Evolutionary conservation across 2,888 invertebrate species (phyloP).

Genomic region (Perdita meconis): DNA sequence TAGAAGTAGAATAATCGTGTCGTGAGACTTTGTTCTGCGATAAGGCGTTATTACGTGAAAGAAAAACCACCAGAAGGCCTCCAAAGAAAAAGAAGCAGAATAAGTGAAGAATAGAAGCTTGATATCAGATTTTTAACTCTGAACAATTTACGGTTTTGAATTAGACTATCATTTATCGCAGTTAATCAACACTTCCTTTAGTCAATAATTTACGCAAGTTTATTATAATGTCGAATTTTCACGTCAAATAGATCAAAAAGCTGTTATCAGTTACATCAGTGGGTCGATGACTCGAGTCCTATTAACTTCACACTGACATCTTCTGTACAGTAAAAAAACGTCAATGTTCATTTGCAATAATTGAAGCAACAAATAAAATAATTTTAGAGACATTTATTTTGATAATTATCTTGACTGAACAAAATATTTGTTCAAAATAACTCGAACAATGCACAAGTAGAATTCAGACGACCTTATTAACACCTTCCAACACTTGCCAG

Average conservation of each 20-base stretch:
- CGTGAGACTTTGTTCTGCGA: neutral
- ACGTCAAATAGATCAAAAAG: constrained; percentile 37
- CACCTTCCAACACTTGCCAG: neutral
- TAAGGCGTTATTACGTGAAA: neutral
- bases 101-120: neutral
- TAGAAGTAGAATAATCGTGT: neutral
- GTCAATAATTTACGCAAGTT: constrained; percentile 29
- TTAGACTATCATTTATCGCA: constrained; percentile 20
- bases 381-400: neutral
- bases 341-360: constrained; percentile 3
- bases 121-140: neutral
- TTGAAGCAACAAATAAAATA: neutral
- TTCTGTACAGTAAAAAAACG: neutral
- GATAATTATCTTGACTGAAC: too few species aligned
- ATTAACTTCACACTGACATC: constrained; percentile 14
- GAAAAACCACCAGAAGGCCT: neutral
- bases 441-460: neutral
- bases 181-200: constrained; percentile 11
- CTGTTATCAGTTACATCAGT: constrained; percentile 38
- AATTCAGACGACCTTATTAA: neutral
- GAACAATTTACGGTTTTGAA: neutral
- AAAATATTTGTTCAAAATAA: too few species aligned
- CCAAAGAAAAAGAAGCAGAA: neutral
- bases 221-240: constrained; percentile 41
- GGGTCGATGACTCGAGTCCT: constrained; percentile 23